Base-by-base conservation (phyloP, 1,140 invertebrate genomes). In the Piezodorus guildinii region DNA sequence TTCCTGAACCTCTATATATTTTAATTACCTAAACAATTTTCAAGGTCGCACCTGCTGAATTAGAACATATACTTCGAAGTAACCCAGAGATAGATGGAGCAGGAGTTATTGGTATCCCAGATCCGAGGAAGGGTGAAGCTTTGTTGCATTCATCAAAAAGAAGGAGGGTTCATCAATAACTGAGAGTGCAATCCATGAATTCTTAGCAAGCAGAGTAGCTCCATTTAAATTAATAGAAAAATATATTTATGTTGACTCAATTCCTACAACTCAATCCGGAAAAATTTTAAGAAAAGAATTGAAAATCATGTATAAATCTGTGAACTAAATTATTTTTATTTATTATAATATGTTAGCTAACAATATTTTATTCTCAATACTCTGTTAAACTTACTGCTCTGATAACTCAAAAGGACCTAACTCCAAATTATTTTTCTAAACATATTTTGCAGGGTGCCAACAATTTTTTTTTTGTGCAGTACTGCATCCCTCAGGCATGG, bases 241-340 rank as follows among this genome's bases (percentile, higher is more conserved):
- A 15, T 78, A 90, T 6, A 74, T 81, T 66, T 84, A 89, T 66
- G 72, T 87, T 0, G 74, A 83, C 3, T 73, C 77, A 60, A 86
- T 91, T 69, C 87, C 88, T 5, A 90, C 87, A 74, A 86, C 79
- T 70, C 70, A 81, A 0, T 77, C 83, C 0, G 88, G 88, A 39
- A 91, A 91, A 77, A 88, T 89, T 67, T 72, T 90, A 60, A 78
- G 86, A 65, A 77, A 77, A 67, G 73, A 79, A 21, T 73, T 88
- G 61, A 80, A 80, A 67, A 74, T 68, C 10, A n/a, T 60, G 17
- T 49, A 21, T 49, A 10, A 49, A 14, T 6, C n/a, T 17, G 6
- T 5, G 46, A 19, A 49, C 46, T 49, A n/a, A 39, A 39, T 12
- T 10, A 39, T 8, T 39, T 12, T 10, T 39, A 4, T 39, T 39